phyloP scores from a whole-genome alignment of 2,113 vertebrate species.

The Thamnophis sirtalis region DNA sequence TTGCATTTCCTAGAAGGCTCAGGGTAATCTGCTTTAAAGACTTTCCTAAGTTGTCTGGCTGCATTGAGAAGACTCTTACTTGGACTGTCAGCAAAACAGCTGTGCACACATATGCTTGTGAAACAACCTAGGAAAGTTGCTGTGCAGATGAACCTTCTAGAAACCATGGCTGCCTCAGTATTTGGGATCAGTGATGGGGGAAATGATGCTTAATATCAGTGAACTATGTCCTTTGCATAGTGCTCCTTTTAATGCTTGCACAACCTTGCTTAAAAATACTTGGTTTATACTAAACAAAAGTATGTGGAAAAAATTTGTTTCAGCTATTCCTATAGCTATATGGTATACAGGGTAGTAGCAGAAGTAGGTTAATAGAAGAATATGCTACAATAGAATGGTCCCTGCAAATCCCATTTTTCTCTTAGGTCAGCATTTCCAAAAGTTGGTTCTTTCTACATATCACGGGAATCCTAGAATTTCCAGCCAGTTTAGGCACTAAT shows the following conservation, averaged over 20 bases:
- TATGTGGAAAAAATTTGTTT: neutral
- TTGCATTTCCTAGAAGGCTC: neutral
- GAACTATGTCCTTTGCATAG: neutral
- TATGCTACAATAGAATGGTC: neutral
- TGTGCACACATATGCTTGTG: neutral
- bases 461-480: neutral
- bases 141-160: neutral
- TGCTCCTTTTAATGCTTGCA: neutral
- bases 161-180: neutral
- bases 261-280: neutral
- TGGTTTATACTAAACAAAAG: neutral
- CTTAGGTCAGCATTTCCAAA: neutral
- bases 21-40: neutral
- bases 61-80: neutral
- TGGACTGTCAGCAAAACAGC: neutral
- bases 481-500: neutral
- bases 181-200: neutral
- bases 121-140: neutral
- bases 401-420: neutral
- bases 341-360: neutral
- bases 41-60: neutral
- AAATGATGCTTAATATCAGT: neutral
- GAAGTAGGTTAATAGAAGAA: neutral
- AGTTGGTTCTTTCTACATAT: neutral
- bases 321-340: neutral